Base-by-base conservation (phyloP, 2,797 vertebrate species). In the Mus minutoides region DNA sequence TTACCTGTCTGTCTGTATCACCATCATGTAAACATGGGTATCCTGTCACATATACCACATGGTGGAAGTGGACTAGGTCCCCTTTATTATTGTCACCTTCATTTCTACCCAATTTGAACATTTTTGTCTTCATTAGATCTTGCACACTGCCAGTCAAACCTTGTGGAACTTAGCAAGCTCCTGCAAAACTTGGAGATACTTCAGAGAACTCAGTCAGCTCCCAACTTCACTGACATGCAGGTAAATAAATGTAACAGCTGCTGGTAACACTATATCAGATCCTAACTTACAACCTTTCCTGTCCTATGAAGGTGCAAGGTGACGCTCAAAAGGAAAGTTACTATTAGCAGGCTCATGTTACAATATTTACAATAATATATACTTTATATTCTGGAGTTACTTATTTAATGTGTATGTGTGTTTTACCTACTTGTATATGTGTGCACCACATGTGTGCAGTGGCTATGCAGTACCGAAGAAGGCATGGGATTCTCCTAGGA, bases 141-240 rank as follows among this genome's bases (percentile, higher is more conserved):
- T n/a, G 98, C 99, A 64, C 99, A 99, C 91, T 99, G 99, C 98
- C 99, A 99, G 97, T 99, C 99, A 94, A 99, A 99, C 98, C 99
- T 99, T 93, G 99, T 99, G 31, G 99, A 99, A 98, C 99, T 99
- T 97, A 99, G 99, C 98, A 99, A 99, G 98, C 98, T 99, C 94
- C 98, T 99, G 97, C 99, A 99, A 98, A 99, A 99, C 98, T 98
- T 99, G 98, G 99, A 99, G 99, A 99, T 99, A 97, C 98, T 99
- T 69, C 99, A 99, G 97, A 99, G 99, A 98, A 99, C 99, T 75
- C 99, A 99, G 97, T 99, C 99, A 69, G 99, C 99, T 0, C 99
- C 99, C 77, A 99, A 99, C 98, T 99, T 99, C 98, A 99, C 99
- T 96, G 99, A 99, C 94, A 99, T 99, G 99, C 99, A 99, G 99